phyloP scores from a whole-genome alignment of 2,113 vertebrate genomes.

The Tenebrosternarchus preto region DNA sequence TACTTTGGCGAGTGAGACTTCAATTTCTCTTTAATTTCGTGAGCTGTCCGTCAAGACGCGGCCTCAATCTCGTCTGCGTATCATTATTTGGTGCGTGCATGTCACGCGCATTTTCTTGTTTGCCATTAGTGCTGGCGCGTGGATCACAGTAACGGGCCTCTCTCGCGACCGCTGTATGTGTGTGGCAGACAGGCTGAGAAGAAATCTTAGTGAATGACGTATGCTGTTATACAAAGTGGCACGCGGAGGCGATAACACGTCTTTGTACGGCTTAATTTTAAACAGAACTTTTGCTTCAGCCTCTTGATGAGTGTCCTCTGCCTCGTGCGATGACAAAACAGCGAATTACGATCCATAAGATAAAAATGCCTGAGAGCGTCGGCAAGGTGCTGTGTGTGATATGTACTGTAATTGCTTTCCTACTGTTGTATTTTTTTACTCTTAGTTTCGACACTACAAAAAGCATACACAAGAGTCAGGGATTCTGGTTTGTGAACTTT shows the following conservation, averaged over 20 bases:
- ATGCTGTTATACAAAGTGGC: constrained; percentile 38
- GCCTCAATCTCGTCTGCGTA: constrained; percentile 41
- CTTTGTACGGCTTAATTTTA: constrained; percentile 47
- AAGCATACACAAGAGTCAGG: too few species aligned
- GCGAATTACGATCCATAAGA: constrained; percentile 15
- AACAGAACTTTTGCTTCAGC: constrained; percentile 33
- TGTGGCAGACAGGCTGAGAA: constrained; percentile 24
- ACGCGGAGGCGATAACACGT: constrained; percentile 41
- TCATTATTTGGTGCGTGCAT: constrained; percentile 39
- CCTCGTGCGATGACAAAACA: constrained; percentile 23
- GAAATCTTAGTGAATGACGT: constrained; percentile 24
- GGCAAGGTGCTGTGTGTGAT: background rate
- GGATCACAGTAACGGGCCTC: constrained; percentile 44
- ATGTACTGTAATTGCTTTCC: constrained; percentile 6
- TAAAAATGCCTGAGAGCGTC: background rate
- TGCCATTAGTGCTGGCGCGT: constrained; percentile 41
- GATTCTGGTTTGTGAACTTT: too few species aligned
- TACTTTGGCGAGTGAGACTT: too few species aligned
- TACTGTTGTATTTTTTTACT: background rate
- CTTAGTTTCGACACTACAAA: too few species aligned
- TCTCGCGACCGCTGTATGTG: background rate
- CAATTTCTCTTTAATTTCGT: constrained; percentile 43
- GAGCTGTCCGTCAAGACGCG: constrained; percentile 48
- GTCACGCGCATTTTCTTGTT: constrained; percentile 35
- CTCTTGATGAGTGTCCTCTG: background rate